Evolutionary conservation across 1,140 invertebrate genomes (phyloP).

Genomic region (Bombyx mandarina): DNA sequence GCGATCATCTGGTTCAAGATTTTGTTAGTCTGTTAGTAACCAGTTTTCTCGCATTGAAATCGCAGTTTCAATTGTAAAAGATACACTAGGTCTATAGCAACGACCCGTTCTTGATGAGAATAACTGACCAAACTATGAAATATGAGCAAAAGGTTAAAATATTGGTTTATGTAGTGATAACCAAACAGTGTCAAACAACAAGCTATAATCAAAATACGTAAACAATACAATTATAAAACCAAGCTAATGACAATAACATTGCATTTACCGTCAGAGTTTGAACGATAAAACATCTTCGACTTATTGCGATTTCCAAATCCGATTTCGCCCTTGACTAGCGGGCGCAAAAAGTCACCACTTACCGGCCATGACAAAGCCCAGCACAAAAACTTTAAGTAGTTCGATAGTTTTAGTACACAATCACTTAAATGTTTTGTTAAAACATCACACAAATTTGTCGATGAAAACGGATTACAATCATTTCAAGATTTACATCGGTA

Average conservation of each 20-base stretch:
- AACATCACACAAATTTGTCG: constrained; percentile 67
- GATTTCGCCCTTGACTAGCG: constrained; percentile 70
- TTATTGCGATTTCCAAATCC: constrained; percentile 68
- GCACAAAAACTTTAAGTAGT: constrained; percentile 70
- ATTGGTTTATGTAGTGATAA: constrained; percentile 50
- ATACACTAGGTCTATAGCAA: constrained; percentile 44
- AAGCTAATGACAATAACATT: constrained; percentile 70
- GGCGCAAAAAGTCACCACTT: constrained; percentile 72
- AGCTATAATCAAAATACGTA: constrained; percentile 54
- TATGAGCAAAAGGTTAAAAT: constrained; percentile 52
- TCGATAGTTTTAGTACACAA: constrained; percentile 68
- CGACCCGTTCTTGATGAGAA: constrained; percentile 43
- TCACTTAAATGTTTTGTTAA: constrained; percentile 65
- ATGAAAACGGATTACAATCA: constrained; percentile 71
- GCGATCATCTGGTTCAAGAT: constrained; percentile 7
- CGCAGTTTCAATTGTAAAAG: not conserved
- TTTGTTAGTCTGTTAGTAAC: not conserved
- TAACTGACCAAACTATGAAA: constrained; percentile 39
- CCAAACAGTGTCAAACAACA: constrained; percentile 55
- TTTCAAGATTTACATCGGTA: constrained; percentile 68
- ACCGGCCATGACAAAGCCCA: constrained; percentile 73
- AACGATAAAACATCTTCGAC: constrained; percentile 72
- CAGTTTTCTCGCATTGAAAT: too few relatives aligned
- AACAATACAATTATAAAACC: constrained; percentile 60
- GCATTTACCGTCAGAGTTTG: constrained; percentile 71